These are phyloP conservation scores for Dynastes grantii DNA, from an alignment of 2,888 invertebrate genomes.

Conservation along the genomic window DNA sequence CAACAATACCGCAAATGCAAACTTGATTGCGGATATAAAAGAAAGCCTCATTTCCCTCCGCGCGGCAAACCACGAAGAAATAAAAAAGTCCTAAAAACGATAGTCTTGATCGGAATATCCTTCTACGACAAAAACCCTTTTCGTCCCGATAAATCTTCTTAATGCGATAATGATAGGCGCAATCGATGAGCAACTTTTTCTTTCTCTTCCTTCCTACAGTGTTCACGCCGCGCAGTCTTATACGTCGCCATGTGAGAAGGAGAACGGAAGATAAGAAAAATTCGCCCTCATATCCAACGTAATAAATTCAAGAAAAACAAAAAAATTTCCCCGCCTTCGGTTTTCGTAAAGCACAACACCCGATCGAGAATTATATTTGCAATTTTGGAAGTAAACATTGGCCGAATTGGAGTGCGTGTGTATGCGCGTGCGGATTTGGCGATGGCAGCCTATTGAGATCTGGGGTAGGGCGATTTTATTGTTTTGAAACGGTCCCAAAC, in stretches of 20 bases:
- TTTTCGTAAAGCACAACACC: neutral
- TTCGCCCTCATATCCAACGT: neutral
- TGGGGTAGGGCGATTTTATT: constrained; percentile 26
- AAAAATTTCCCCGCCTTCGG: neutral
- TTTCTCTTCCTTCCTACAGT: neutral
- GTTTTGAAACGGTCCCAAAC: constrained; percentile 18
- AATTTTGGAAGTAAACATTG: constrained; percentile 35
- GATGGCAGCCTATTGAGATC: neutral
- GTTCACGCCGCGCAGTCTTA: neutral
- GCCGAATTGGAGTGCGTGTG: neutral
- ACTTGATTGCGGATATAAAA: no score
- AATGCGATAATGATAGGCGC: constrained; percentile 45
- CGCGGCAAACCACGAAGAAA: neutral
- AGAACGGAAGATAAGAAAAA: neutral
- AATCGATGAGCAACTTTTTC: constrained; percentile 34
- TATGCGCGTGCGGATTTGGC: neutral
- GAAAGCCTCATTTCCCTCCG: neutral
- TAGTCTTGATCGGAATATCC: constrained; percentile 27
- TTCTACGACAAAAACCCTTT: neutral
- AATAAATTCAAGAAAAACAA: constrained; percentile 25
- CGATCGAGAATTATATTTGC: constrained; percentile 20
- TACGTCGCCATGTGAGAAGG: neutral
- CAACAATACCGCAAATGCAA: no score
- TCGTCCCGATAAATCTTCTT: constrained; percentile 34
- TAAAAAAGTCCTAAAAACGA: constrained; percentile 34